These are phyloP conservation scores for Drymonia ruficornis DNA, from an alignment of 2,888 invertebrate genomes.

Conservation along the genomic window DNA sequence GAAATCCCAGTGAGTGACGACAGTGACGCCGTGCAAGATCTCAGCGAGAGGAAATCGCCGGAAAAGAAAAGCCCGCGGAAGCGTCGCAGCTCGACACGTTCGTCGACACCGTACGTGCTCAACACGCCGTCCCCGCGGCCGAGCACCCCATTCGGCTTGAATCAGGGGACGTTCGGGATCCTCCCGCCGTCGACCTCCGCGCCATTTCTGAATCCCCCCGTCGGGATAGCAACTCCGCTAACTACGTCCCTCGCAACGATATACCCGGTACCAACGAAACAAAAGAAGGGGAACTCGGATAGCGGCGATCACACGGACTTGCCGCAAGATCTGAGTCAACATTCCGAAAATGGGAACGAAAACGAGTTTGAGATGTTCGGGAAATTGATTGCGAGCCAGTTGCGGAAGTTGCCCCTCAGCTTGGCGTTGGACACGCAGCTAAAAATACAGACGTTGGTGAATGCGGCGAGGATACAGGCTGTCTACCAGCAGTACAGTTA, in stretches of 20 bases:
- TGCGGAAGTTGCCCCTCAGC: slow-evolving; percentile 74
- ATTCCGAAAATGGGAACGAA: slow-evolving; percentile 75
- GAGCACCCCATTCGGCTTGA: slow-evolving; percentile 75
- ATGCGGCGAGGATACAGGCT: slow-evolving; percentile 76
- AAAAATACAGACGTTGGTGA: slow-evolving; percentile 77
- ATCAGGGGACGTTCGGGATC: slow-evolving; percentile 71
- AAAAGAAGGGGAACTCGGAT: slow-evolving; percentile 68
- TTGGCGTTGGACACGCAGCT: slow-evolving; percentile 77
- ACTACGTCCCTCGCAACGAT: slow-evolving; percentile 77
- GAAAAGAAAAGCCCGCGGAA: slow-evolving; percentile 78
- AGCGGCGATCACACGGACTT: slow-evolving; percentile 66
- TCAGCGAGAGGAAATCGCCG: slow-evolving; percentile 77
- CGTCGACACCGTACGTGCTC: slow-evolving; percentile 76
- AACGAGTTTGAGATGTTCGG: slow-evolving; percentile 82
- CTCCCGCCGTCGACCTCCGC: slow-evolving; percentile 69
- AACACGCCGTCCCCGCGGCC: slow-evolving; percentile 80
- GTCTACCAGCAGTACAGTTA: slow-evolving; percentile 81
- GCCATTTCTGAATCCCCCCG: slow-evolving; percentile 76
- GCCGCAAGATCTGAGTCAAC: slow-evolving; percentile 78
- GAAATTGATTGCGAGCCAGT: slow-evolving; percentile 76
- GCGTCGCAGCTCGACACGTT: slow-evolving; percentile 76
- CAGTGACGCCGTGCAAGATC: slow-evolving; percentile 77
- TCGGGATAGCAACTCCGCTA: slow-evolving; percentile 78
- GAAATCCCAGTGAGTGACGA: slow-evolving; percentile 79
- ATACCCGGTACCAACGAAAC: slow-evolving; percentile 74